Conservation (phyloP, 2,113 vertebrate genomes). For the Xyrauchen texanus region DNA sequence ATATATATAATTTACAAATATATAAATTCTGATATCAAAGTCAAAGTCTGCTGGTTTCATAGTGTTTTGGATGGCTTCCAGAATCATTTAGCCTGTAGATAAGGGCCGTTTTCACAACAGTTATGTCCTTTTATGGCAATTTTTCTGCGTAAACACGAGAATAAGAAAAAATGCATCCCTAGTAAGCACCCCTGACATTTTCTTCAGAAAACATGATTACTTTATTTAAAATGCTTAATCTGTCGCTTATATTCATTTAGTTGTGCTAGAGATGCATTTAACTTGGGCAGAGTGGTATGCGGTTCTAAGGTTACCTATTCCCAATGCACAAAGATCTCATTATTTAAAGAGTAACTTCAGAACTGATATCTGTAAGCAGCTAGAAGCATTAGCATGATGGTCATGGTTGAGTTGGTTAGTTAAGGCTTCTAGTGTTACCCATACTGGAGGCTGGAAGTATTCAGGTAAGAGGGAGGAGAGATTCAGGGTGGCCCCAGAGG, state of each 20-base stretch:
- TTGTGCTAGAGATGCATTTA: background rate
- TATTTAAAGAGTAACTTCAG: constrained; percentile 35
- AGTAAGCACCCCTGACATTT: no score
- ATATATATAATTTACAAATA: no score
- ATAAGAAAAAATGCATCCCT: no score
- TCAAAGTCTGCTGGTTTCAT: no score
- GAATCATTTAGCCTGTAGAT: no score
- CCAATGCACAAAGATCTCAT: constrained; percentile 28
- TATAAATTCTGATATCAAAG: no score
- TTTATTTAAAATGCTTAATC: background rate
- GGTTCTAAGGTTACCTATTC: background rate
- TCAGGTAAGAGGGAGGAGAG: constrained; percentile 44
- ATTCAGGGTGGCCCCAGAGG: constrained; percentile 60
- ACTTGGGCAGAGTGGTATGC: background rate
- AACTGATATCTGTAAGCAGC: constrained; percentile 21
- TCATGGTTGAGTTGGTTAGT: constrained; percentile 26
- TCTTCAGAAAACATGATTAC: no score
- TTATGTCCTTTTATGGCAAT: no score
- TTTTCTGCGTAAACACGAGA: no score
- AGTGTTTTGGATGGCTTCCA: no score
- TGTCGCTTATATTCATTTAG: background rate
- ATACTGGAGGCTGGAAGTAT: constrained; percentile 26
- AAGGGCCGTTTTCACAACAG: no score
- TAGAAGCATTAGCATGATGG: constrained; percentile 27
- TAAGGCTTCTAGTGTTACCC: constrained; percentile 24